phyloP scores from a whole-genome alignment of 1,140 invertebrate species.

The Cotesia typhae region DNA sequence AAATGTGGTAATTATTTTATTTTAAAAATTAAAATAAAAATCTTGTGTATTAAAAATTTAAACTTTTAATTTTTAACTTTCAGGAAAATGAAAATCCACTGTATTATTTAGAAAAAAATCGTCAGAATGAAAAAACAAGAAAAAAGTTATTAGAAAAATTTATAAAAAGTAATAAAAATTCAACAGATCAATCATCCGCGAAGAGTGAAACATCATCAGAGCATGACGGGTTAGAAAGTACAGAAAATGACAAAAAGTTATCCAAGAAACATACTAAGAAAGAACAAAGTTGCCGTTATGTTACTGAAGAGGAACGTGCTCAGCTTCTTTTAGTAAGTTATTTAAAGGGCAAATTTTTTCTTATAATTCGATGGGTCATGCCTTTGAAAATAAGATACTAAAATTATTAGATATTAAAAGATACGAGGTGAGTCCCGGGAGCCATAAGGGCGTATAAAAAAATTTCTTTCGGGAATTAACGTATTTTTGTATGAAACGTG shows the following conservation, averaged over 20 bases:
- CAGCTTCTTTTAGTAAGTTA: slow-evolving; percentile 57
- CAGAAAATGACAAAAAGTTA: slow-evolving; percentile 10
- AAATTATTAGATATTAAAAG: too few relatives aligned
- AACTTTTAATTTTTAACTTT: too few relatives aligned
- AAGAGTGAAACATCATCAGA: not conserved
- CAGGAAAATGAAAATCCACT: not conserved
- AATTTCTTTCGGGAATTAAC: too few relatives aligned
- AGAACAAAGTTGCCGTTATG: slow-evolving; percentile 60
- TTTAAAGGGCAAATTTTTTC: not conserved
- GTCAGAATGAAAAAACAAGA: slow-evolving; percentile 26
- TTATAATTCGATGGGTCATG: not conserved
- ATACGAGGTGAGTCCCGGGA: too few relatives aligned
- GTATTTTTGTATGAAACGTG: too few relatives aligned
- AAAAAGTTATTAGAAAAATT: slow-evolving; percentile 35
- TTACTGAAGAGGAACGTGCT: slow-evolving; percentile 62
- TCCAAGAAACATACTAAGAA: slow-evolving; percentile 36
- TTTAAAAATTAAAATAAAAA: not conserved
- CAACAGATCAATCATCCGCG: not conserved
- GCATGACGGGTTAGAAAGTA: not conserved
- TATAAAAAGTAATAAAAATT: not conserved
- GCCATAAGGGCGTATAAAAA: too few relatives aligned
- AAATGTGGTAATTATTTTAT: slow-evolving; percentile 37
- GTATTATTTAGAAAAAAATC: slow-evolving; percentile 22
- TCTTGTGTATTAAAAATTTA: too few relatives aligned
- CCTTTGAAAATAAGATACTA: too few relatives aligned